Evolutionary conservation across 30 jellyfish, hydroid and myxozoan species (phyloP).

Genomic region (Pelagia noctiluca): DNA sequence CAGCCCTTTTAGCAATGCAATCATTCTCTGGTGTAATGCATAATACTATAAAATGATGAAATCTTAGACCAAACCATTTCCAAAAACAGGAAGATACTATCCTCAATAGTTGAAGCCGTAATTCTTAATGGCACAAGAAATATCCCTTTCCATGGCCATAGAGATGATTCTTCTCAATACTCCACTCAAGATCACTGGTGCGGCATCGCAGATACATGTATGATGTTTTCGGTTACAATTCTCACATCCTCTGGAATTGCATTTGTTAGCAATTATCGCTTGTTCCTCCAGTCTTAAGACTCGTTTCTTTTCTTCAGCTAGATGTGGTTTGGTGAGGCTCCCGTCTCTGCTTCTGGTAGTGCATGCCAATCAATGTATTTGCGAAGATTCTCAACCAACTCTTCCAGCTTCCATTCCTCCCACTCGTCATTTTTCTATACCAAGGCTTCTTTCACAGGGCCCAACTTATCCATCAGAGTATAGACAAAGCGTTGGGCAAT

Average conservation of each 20-base stretch:
- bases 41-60: too few species aligned
- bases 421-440: constrained; percentile 59
- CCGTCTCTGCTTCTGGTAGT: constrained; percentile 49
- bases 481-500: constrained; percentile 61
- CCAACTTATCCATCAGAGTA: constrained; percentile 65
- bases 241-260: constrained; percentile 33
- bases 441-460: constrained; percentile 64
- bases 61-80: too few species aligned
- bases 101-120: too few species aligned
- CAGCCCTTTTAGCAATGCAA: too few species aligned
- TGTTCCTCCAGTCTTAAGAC: constrained; percentile 60
- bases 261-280: constrained; percentile 16
- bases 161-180: too few species aligned
- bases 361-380: constrained; percentile 46
- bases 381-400: constrained; percentile 57
- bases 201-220: constrained; percentile 60
- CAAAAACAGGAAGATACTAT: too few species aligned
- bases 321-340: constrained; percentile 29
- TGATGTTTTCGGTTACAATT: constrained; percentile 53
- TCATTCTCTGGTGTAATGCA: too few species aligned
- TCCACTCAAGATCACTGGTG: too few species aligned
- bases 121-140: too few species aligned
- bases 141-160: too few species aligned
- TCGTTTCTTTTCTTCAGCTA: constrained; percentile 8
- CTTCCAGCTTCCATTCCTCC: constrained; percentile 67